Evolutionary conservation across 2,888 invertebrate species (phyloP).

Genomic region (Pachycephus smyrnensis): DNA sequence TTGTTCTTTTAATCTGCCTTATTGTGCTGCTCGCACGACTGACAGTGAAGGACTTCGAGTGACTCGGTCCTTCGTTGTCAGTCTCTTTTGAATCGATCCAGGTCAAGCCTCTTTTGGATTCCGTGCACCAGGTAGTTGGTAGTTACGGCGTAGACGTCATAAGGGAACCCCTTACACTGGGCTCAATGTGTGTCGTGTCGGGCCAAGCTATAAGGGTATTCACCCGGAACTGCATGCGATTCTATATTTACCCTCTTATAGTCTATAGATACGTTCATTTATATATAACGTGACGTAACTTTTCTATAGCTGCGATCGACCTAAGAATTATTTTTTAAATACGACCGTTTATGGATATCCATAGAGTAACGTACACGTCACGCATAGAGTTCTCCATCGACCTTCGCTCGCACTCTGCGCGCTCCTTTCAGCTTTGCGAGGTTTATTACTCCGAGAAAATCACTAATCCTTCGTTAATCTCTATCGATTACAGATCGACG

Average conservation of each 20-base stretch:
- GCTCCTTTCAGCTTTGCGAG: no score
- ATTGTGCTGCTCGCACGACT: no score
- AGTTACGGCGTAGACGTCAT: no score
- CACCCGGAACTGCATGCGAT: conserved; percentile 48
- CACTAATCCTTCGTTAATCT: neutral
- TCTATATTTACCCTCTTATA: conserved; percentile 44
- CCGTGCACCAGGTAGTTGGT: neutral
- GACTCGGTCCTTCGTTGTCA: no score
- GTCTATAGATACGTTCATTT: neutral
- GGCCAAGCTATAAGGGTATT: conserved; percentile 48
- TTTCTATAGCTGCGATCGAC: neutral
- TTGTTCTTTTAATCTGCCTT: no score
- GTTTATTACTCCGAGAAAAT: no score
- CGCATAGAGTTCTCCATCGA: no score
- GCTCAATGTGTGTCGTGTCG: conserved; percentile 4
- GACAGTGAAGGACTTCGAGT: no score
- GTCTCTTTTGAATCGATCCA: conserved; percentile 39
- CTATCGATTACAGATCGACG: conserved; percentile 70
- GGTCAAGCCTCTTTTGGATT: conserved; percentile 40
- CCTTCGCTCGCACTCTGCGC: neutral
- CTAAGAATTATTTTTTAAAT: no score
- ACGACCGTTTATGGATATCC: no score
- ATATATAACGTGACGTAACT: neutral
- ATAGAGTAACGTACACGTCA: no score
- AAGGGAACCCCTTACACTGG: no score